Evolutionary conservation across 2,888 invertebrate genomes (phyloP), one percentile per base, ranked within the genome.

Genomic region (Mechanitis mazaeus): DNA sequence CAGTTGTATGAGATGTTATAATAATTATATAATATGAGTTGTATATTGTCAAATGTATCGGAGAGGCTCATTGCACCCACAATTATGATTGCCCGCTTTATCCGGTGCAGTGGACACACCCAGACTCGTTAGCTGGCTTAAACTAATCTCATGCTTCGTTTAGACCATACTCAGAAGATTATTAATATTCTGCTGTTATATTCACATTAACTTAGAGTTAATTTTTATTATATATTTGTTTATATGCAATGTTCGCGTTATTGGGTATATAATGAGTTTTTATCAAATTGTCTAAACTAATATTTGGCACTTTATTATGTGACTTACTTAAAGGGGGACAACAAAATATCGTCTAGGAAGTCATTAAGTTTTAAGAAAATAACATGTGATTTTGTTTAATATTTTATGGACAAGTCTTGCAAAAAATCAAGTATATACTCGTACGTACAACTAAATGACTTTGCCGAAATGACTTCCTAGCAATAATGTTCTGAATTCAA

Each of bases 71-170:
- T 83, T 87, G 84, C 85, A 81, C 83, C 83, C 73, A 83, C 83
- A 85, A 86, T 87, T 84, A 86, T 85, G 81, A 81, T 80, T 75
- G 78, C 77, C 75, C 65, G 75, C 76, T 81, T 80, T 85, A 86
- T 87, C 84, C 84, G 84, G 87, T 86, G 79, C 85, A 83, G 75
- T 75, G 80, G 84, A 87, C 87, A 87, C 88, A 85, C 88, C 87
- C 85, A 84, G 78, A 84, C 84, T 85, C 81, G 87, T 87, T 87
- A 86, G 81, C 77, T 62, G 55, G 59, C 60, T 64, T 55, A 60
- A 78, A 78, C 79, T 82, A 80, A 82, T 81, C 78, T 83, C 76
- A 76, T 82, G 87, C 85, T 75, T 74, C 81, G 84, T 83, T 86
- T 75, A 72, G 72, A 50, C 2, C 50, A 31, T 31, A 7, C 9